Evolutionary conservation across 2,797 vertebrate species (phyloP).

Genomic region (Onychomys arenicola): DNA sequence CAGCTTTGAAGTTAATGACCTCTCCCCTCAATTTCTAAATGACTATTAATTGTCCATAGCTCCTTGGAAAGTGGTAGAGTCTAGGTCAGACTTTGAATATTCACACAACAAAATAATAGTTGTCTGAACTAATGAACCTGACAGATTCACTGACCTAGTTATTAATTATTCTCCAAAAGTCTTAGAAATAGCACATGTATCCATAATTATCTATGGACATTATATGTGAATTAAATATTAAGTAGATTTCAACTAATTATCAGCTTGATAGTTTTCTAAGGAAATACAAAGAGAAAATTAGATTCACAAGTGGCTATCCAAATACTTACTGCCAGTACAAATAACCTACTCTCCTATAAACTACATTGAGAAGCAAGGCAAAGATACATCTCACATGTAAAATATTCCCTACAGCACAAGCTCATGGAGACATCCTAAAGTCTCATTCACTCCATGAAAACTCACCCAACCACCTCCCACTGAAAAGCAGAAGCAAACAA

Average conservation of each 20-base stretch:
- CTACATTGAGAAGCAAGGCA: not conserved
- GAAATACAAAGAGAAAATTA: conserved; percentile 10
- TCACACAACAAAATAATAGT: not conserved
- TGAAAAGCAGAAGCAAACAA: conserved; percentile 69
- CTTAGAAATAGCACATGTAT: not conserved
- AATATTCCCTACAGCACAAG: not conserved
- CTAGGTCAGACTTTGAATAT: not conserved
- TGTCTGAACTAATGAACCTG: not conserved
- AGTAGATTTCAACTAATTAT: not conserved
- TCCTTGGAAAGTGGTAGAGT: not conserved
- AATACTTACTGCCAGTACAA: conserved; percentile 13
- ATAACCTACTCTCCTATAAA: not conserved
- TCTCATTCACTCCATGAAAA: conserved; percentile 28
- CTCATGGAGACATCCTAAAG: not conserved
- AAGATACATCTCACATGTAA: not conserved
- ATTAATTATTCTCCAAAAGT: too few relatives aligned
- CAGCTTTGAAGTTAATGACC: not conserved
- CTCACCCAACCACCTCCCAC: conserved; percentile 50
- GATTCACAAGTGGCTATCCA: not conserved
- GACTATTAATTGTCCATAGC: not conserved
- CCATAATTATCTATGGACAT: not conserved
- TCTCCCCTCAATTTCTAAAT: not conserved
- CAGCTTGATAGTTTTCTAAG: not conserved
- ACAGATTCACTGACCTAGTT: not conserved
- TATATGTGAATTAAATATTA: not conserved